Conservation (phyloP, 2,888 invertebrate genomes). For the Peribatodes rhomboidaria region DNA sequence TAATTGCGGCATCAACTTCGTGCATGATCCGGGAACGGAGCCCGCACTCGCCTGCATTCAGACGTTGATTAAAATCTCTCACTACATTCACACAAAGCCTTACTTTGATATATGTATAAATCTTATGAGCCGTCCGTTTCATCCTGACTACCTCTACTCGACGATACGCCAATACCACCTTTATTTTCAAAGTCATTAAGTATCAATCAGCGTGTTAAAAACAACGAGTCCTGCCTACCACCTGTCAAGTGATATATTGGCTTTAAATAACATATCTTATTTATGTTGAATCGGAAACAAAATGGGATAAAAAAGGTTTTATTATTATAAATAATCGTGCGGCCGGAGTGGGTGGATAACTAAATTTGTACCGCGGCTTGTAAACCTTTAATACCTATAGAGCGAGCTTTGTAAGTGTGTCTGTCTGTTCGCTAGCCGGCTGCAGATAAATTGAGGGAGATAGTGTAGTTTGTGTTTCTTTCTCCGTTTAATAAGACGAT, state of each 20-base stretch:
- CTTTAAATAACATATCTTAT: slow-evolving; percentile 87
- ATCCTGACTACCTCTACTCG: slow-evolving; percentile 60
- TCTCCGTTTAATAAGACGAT: slow-evolving; percentile 69
- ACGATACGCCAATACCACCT: slow-evolving; percentile 54
- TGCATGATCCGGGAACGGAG: slow-evolving; percentile 63
- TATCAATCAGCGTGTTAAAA: slow-evolving; percentile 57
- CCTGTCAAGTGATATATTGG: slow-evolving; percentile 86
- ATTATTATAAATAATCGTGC: slow-evolving; percentile 81
- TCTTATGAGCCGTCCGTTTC: slow-evolving; percentile 77
- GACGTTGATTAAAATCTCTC: slow-evolving; percentile 85
- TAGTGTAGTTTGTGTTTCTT: slow-evolving; percentile 61
- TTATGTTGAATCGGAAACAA: slow-evolving; percentile 86
- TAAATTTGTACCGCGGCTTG: slow-evolving; percentile 82
- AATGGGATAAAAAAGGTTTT: slow-evolving; percentile 81
- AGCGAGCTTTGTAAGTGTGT: slow-evolving; percentile 54
- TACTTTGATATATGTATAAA: slow-evolving; percentile 85
- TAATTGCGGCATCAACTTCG: slow-evolving; percentile 64
- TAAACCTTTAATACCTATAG: slow-evolving; percentile 47
- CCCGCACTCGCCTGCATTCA: slow-evolving; percentile 55
- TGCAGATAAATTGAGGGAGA: slow-evolving; percentile 78
- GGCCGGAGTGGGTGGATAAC: slow-evolving; percentile 79
- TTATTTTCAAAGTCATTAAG: slow-evolving; percentile 54
- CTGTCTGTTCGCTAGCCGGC: slow-evolving; percentile 58
- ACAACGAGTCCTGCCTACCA: slow-evolving; percentile 73
- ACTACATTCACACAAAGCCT: slow-evolving; percentile 82